Conservation (phyloP, 2,888 invertebrate species). For the Choreutis nemorana region DNA sequence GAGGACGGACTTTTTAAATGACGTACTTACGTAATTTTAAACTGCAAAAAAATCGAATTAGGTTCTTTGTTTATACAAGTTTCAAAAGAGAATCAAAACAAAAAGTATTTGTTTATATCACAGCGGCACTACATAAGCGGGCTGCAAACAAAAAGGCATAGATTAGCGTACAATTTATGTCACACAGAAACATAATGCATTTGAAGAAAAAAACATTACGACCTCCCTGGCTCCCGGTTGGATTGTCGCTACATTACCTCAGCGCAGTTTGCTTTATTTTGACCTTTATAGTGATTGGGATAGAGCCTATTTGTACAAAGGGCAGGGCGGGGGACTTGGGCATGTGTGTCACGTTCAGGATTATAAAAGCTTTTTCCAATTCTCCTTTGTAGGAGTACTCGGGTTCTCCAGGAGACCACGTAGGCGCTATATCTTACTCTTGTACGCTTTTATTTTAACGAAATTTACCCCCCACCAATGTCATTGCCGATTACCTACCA, state of each 20-base stretch:
- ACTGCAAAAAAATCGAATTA: no score
- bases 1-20: no score
- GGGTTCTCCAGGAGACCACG: slow-evolving; percentile 57
- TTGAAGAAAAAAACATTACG: slow-evolving; percentile 29
- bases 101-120: no score
- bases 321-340: slow-evolving; percentile 35
- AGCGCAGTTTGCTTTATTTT: neutral
- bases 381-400: slow-evolving; percentile 56
- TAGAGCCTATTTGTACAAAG: slow-evolving; percentile 20
- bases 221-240: slow-evolving; percentile 12
- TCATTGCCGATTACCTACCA: slow-evolving; percentile 61
- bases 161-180: no score
- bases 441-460: slow-evolving; percentile 65
- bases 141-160: no score
- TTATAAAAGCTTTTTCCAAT: slow-evolving; percentile 68
- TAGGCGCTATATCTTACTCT: slow-evolving; percentile 63
- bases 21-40: no score
- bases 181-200: slow-evolving; percentile 20
- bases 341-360: slow-evolving; percentile 63
- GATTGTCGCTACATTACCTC: slow-evolving; percentile 8
- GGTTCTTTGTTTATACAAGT: no score
- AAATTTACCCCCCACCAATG: slow-evolving; percentile 57
- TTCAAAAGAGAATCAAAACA: no score
- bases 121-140: no score
- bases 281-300: neutral